phyloP scores from a whole-genome alignment of 2,113 vertebrate genomes.

The Cyphomyrus discorhynchus region DNA sequence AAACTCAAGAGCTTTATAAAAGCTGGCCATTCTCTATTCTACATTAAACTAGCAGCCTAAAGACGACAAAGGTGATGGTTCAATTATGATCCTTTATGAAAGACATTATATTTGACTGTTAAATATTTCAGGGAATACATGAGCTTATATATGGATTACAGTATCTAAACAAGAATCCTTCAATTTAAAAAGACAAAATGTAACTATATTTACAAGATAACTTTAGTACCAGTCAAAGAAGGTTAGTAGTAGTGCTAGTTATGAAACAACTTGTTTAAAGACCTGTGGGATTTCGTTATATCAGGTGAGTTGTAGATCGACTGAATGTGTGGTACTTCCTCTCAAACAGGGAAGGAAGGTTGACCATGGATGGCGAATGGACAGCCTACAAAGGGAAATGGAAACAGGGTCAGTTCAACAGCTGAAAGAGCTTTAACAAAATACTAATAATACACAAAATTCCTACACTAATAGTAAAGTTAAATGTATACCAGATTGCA shows the following conservation, averaged over 20 bases:
- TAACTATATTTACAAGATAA: not conserved
- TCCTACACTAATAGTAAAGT: not conserved
- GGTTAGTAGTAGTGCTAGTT: not conserved
- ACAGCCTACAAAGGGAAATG: constrained; percentile 53
- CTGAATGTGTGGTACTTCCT: constrained; percentile 87
- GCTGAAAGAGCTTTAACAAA: not conserved
- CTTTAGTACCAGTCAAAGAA: constrained; percentile 30
- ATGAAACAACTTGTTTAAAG: not conserved
- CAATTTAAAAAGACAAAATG: constrained; percentile 20
- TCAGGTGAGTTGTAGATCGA: constrained; percentile 85
- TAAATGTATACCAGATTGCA: not conserved
- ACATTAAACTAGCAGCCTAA: constrained; percentile 26
- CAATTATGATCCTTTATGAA: not conserved
- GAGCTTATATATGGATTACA: not conserved
- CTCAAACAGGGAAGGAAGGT: constrained; percentile 80
- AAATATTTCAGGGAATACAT: not conserved
- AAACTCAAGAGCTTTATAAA: constrained; percentile 57
- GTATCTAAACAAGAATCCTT: constrained; percentile 29
- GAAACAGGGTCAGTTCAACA: not conserved
- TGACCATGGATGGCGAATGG: constrained; percentile 86
- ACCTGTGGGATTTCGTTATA: constrained; percentile 55
- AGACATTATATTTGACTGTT: not conserved
- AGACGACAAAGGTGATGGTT: not conserved
- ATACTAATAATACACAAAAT: not conserved
- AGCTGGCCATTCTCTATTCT: constrained; percentile 38